These are phyloP conservation scores for Lasioglossum figueresi DNA, from an alignment of 2,888 invertebrate species.

Conservation along the genomic window DNA sequence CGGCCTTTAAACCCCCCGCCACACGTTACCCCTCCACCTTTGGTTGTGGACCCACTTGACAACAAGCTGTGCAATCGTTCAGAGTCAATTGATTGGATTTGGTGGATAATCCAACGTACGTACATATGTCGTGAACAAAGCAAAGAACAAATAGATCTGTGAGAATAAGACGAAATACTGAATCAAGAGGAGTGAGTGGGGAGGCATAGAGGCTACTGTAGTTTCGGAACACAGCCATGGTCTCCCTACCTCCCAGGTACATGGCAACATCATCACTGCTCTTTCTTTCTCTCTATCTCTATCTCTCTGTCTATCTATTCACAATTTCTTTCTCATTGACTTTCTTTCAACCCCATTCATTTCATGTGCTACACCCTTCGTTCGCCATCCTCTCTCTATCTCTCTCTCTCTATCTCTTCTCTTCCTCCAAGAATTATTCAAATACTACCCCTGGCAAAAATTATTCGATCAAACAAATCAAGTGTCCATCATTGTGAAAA, in stretches of 20 bases:
- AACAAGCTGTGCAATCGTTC: slow-evolving; percentile 78
- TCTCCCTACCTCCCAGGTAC: slow-evolving; percentile 88
- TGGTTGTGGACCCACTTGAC: slow-evolving; percentile 80
- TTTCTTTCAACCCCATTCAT: background rate
- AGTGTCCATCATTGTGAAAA: background rate
- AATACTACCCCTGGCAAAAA: slow-evolving; percentile 8
- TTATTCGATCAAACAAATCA: background rate
- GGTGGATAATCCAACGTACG: slow-evolving; percentile 78
- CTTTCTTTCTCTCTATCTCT: slow-evolving; percentile 70
- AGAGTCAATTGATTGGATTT: slow-evolving; percentile 80
- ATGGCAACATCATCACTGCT: slow-evolving; percentile 83
- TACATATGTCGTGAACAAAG: slow-evolving; percentile 77
- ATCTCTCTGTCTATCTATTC: slow-evolving; percentile 18
- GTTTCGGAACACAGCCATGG: slow-evolving; percentile 88
- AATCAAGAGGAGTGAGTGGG: slow-evolving; percentile 79
- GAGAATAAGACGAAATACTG: slow-evolving; percentile 74
- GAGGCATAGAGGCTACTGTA: slow-evolving; percentile 84
- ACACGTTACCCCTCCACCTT: slow-evolving; percentile 75
- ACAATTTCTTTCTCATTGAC: background rate
- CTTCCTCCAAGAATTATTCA: slow-evolving; percentile 17
- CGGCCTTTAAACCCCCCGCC: slow-evolving; percentile 74
- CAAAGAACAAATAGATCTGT: slow-evolving; percentile 74
- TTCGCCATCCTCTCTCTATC: background rate
- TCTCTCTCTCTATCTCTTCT: slow-evolving; percentile 7
- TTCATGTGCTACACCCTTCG: background rate